These are phyloP conservation scores for Clamator glandarius DNA, from an alignment of 2,797 vertebrate genomes.

Conservation along the genomic window DNA sequence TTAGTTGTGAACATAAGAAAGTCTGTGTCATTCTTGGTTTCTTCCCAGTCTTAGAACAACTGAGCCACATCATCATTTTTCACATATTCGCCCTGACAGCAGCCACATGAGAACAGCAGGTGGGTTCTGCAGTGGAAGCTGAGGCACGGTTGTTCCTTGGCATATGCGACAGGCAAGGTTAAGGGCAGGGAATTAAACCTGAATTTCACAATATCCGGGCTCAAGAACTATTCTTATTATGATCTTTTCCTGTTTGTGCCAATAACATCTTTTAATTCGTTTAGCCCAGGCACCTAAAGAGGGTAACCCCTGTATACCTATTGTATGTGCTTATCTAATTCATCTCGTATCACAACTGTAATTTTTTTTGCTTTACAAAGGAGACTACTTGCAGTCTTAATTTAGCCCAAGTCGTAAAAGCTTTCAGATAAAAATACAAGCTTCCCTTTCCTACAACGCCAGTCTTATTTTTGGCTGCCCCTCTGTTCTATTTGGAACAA, in stretches of 20 bases:
- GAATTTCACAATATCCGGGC: not conserved
- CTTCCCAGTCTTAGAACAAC: not conserved
- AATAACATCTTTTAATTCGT: not conserved
- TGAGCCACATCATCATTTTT: conserved; percentile 14
- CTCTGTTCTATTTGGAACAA: conserved; percentile 18
- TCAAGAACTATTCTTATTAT: not conserved
- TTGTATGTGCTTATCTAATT: conserved; percentile 15
- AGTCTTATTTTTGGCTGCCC: conserved; percentile 33
- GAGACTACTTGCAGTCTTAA: conserved; percentile 4
- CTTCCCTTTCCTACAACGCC: not conserved
- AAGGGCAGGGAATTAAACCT: conserved; percentile 13
- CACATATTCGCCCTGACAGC: fast-evolving
- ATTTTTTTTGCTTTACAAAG: conserved; percentile 21
- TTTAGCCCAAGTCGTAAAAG: conserved; percentile 21
- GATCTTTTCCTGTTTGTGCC: not conserved
- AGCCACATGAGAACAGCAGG: conserved; percentile 12
- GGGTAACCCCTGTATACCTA: not conserved
- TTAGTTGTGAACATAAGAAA: not conserved
- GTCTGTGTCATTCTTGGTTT: not conserved
- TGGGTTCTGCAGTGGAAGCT: not conserved
- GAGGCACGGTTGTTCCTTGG: not conserved
- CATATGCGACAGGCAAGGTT: conserved; percentile 9
- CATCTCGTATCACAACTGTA: not conserved
- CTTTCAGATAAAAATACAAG: conserved; percentile 28
- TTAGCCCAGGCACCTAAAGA: not conserved